Base-by-base conservation (phyloP, 2,888 invertebrate species). In the Tetranychus truncatus region DNA sequence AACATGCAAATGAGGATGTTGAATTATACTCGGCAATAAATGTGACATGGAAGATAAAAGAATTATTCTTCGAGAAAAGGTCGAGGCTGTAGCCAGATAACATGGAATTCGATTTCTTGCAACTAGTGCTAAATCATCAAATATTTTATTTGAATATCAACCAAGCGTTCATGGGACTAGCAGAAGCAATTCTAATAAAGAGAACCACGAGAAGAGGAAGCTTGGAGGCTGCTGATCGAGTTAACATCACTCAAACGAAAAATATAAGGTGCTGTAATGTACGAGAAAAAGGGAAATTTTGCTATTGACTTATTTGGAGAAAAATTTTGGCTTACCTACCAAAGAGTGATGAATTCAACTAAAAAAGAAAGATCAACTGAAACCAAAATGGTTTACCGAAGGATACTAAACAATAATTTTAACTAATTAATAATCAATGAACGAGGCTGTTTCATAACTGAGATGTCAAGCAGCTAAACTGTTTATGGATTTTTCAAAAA, bases 1-100 rank as follows among this genome's bases (percentile, higher is more conserved):
- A 95, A 94, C 95, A 95, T 84, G 95, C 95, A 44, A 95, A 94
- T 85, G 95, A 95, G 85, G 95, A 96, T 85, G 95, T 96, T 75
- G 95, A 96, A 95, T 96, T 95, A 95, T 96, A 81, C 86, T 96
- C 81, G 96, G 95, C 78, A 96, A 96, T 84, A 96, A 96, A 86
- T 94, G 95, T 87, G 96, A 96, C 86, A 92, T 95, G 92, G 91
- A 92, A 80, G 95, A 95, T 81, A 94, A 91, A 83, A 86, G 95
- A 79, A 89, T 91, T 77, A 95, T 96, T 76, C 91, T 89, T 84
- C 93, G 90, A 84, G 94, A 93, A 81, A 87, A 91, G 77, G 96
- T 95, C 77, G 94, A 95, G 84, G 89, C 90, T 80, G 95, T 96
- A 85, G 95, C 94, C 69, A 87, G 91, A 81, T 95, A 96, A 85